Evolutionary conservation across 2,888 invertebrate genomes (phyloP).

Genomic region (Lepidocyrtinus sp.): DNA sequence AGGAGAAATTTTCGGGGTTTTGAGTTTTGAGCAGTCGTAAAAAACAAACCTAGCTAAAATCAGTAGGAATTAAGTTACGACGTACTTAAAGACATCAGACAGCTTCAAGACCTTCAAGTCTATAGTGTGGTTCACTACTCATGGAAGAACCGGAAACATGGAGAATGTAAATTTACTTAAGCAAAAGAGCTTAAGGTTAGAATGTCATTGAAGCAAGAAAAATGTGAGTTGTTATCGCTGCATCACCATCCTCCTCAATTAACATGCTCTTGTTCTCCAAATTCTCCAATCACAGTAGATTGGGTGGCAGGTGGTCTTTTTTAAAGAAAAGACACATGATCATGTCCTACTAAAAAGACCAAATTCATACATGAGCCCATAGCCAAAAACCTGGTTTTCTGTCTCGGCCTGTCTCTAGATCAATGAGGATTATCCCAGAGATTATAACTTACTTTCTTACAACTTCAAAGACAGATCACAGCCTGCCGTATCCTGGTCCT

Average conservation of each 20-base stretch:
- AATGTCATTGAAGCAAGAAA: background rate
- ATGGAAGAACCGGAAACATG: too few relatives aligned
- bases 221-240: background rate
- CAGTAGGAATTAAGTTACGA: constrained; percentile 25
- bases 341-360: background rate
- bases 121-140: too few relatives aligned
- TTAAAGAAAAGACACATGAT: background rate
- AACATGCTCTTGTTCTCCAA: background rate
- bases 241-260: background rate
- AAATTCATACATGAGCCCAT: background rate
- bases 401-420: too few relatives aligned
- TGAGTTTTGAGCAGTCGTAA: background rate
- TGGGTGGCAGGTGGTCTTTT: constrained; percentile 38
- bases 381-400: too few relatives aligned
- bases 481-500: background rate
- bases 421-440: background rate
- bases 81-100: constrained; percentile 33
- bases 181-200: too few relatives aligned
- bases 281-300: constrained; percentile 4
- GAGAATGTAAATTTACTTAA: too few relatives aligned
- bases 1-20: background rate
- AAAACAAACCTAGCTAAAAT: too few relatives aligned
- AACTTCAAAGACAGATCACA: background rate
- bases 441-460: background rate
- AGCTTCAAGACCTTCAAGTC: too few relatives aligned